Evolutionary conservation across 2,113 vertebrate genomes (phyloP), one percentile per base, ranked within the genome.

Genomic region (Motacilla alba): DNA sequence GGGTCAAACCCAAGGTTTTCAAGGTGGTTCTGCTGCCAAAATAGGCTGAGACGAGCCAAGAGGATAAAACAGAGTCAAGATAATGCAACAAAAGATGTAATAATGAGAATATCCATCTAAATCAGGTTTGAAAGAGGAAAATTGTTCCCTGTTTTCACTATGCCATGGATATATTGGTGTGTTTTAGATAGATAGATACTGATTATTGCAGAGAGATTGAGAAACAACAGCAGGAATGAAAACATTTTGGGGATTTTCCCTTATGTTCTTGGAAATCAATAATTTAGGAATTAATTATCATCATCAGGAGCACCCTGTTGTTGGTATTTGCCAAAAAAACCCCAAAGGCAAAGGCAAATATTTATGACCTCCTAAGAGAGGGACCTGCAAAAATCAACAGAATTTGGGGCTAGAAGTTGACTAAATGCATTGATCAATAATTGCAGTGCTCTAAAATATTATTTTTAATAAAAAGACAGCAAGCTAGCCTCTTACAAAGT

Each of bases 111-210:
- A 27, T 31, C 60, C 49, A 60, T 16, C 27, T 15, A 41, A 85
- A 55, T 1, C 1, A 7, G 4, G n/a, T 33, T 68, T 39, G 22
- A 76, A 69, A 60, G n/a, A 46, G 23, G n/a, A 49, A 46, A 83
- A 23, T 4, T 4, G 6, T 9, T 19, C 41, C 23, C 23, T 73
- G 16, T 21, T 66, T 16, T 11, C 26, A 35, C 13, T 21, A 1
- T 1, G 3, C 7, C 7, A 1, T 26, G 15, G 43, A 24, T 26
- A 4, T 20, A 30, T 16, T n/a, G 13, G 13, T 66, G 1, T 58
- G 49, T 58, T 75, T 49, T 20, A 12, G 23, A 9, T 6, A 15
- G 19, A 28, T 9, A 30, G 12, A 23, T 9, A 20, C 4, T 30
- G 44, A 13, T 58, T 21, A 35, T 49, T 73, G 66, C 66, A 53